Conservation (phyloP, 1,140 invertebrate genomes). For the Stenopsyche tienmushanensis region DNA sequence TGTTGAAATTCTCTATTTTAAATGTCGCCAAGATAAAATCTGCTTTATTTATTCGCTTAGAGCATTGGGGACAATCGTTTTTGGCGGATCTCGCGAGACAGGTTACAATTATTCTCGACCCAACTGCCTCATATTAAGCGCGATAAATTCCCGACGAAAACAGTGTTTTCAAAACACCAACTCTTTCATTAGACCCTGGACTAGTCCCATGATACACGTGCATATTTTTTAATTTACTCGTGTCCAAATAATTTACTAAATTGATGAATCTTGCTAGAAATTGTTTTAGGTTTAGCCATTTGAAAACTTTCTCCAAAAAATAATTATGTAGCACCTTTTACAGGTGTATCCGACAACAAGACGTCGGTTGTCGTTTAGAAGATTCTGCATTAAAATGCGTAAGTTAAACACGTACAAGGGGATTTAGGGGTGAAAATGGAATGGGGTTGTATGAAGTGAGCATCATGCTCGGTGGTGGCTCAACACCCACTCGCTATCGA, state of each 20-base stretch:
- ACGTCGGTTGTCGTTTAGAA: slow-evolving; percentile 10
- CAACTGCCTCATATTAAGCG: background rate
- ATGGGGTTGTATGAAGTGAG: slow-evolving; percentile 23
- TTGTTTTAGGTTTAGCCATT: no score
- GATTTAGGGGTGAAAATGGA: background rate
- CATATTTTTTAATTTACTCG: no score
- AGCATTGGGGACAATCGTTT: background rate
- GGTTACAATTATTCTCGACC: background rate
- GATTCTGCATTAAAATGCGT: slow-evolving; percentile 15
- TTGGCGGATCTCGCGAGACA: background rate
- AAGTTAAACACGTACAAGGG: slow-evolving; percentile 31
- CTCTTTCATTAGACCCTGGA: no score
- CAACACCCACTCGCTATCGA: background rate
- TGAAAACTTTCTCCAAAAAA: no score
- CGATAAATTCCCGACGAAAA: no score
- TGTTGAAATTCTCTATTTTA: slow-evolving; percentile 7
- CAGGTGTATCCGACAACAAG: no score
- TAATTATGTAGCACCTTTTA: no score
- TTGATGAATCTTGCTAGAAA: no score
- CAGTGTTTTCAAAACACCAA: no score
- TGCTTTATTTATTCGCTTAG: background rate
- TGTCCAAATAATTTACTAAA: no score
- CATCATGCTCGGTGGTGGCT: background rate
- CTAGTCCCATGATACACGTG: no score
- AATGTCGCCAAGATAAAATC: background rate